phyloP scores from a whole-genome alignment of 2,113 vertebrate species.

The Cromileptes altivelis region DNA sequence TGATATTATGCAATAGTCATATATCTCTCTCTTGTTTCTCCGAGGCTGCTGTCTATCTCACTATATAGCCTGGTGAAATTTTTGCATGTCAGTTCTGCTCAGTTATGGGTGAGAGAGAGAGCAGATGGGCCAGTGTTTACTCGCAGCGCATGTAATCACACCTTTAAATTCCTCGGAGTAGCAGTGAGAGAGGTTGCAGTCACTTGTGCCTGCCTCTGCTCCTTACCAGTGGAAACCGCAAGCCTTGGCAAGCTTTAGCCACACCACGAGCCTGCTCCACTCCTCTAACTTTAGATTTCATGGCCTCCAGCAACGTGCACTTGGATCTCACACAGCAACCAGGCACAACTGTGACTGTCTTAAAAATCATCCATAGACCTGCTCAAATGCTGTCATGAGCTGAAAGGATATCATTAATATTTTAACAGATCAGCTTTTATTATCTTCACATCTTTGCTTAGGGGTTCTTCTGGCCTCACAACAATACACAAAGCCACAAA shows the following conservation, averaged over 20 bases:
- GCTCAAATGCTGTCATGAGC: constrained; percentile 24
- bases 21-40: constrained; percentile 20
- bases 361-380: constrained; percentile 37
- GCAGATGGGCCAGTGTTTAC: constrained; percentile 49
- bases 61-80: not conserved
- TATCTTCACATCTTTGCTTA: constrained; percentile 33
- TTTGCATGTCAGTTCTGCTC: constrained; percentile 30
- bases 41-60: constrained; percentile 15
- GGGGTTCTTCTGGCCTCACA: not conserved
- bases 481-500: constrained; percentile 30
- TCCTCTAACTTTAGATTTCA: constrained; percentile 64
- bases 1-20: constrained; percentile 39
- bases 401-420: constrained; percentile 4
- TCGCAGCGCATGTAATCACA: constrained; percentile 49
- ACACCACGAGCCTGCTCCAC: constrained; percentile 34
- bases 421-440: constrained; percentile 39
- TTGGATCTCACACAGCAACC: constrained; percentile 36
- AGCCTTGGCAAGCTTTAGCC: constrained; percentile 61
- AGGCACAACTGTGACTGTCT: not conserved
- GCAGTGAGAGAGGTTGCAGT: constrained; percentile 47
- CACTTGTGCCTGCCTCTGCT: constrained; percentile 60
- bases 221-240: constrained; percentile 59
- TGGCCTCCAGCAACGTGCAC: constrained; percentile 51
- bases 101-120: constrained; percentile 36
- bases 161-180: constrained; percentile 60